phyloP scores from a whole-genome alignment of 2,888 invertebrate species.

The Drosophila atripex region DNA sequence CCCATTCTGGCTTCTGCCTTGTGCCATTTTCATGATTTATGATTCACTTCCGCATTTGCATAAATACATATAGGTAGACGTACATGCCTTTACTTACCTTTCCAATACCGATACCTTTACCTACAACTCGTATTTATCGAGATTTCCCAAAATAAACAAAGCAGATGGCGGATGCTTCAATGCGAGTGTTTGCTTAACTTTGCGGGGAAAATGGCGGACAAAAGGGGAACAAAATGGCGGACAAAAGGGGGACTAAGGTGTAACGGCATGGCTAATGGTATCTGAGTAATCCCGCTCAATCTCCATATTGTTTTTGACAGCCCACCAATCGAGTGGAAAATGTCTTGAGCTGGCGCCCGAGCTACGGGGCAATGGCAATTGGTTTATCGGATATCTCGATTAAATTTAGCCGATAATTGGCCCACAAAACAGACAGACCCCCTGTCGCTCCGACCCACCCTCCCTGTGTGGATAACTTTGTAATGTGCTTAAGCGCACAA shows the following conservation, averaged over 20 bases:
- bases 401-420: conserved; percentile 44
- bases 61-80: conserved; percentile 8
- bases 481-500: conserved; percentile 43
- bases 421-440: conserved; percentile 23
- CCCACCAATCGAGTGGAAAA: conserved; percentile 46
- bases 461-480: conserved; percentile 37
- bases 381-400: conserved; percentile 39
- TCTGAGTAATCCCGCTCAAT: conserved; percentile 25
- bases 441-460: not conserved
- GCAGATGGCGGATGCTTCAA: not conserved
- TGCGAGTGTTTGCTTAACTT: conserved; percentile 25
- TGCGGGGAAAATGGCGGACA: not conserved
- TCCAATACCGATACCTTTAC: not conserved
- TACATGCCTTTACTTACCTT: not conserved
- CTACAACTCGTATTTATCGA: conserved; percentile 23
- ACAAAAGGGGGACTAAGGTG: not conserved
- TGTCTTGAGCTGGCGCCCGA: conserved; percentile 5
- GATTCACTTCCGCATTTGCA: conserved; percentile 36
- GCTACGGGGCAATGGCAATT: conserved; percentile 23
- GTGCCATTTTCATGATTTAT: conserved; percentile 31
- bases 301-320: conserved; percentile 41
- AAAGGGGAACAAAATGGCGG: too few relatives aligned
- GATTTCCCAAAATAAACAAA: conserved; percentile 29
- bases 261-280: conserved; percentile 17
- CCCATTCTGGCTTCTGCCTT: not conserved